phyloP scores from a whole-genome alignment of 2,888 invertebrate species.

The Ditylenchus weischeri region DNA sequence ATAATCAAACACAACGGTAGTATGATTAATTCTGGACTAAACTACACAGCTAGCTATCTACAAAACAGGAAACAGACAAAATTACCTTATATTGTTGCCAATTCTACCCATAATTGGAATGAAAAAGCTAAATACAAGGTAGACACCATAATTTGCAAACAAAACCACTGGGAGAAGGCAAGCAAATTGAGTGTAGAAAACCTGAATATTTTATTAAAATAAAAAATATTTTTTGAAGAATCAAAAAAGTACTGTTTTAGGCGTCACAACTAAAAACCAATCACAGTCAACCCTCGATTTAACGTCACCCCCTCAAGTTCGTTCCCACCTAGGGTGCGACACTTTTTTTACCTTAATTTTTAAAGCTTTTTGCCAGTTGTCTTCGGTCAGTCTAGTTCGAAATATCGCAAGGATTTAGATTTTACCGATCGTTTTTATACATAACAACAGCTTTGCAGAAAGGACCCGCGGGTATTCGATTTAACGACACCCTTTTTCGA shows the following conservation, averaged over 20 bases:
- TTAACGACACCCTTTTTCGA: no score
- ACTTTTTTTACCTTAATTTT: no score
- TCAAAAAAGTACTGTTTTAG: constrained; percentile 25
- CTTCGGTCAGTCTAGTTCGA: no score
- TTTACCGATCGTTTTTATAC: no score
- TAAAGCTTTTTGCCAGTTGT: no score
- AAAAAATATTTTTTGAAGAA: no score
- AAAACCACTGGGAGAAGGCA: constrained; percentile 9
- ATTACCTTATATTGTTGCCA: constrained; percentile 40
- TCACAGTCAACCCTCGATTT: no score
- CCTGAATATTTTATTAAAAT: background rate
- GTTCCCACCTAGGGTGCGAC: no score
- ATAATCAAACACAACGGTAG: constrained; percentile 62
- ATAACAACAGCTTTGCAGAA: no score
- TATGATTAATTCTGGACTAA: constrained; percentile 69
- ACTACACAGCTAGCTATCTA: constrained; percentile 29
- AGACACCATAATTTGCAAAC: constrained; percentile 66
- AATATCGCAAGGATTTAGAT: no score
- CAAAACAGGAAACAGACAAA: background rate
- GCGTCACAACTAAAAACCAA: constrained; percentile 44
- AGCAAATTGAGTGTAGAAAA: constrained; percentile 18
- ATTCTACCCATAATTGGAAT: constrained; percentile 73
- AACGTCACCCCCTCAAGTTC: no score
- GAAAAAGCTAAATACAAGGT: constrained; percentile 72
- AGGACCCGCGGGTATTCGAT: no score